Base-by-base conservation (phyloP, 2,888 invertebrate genomes). In the Mesodorylaimus sp. region DNA sequence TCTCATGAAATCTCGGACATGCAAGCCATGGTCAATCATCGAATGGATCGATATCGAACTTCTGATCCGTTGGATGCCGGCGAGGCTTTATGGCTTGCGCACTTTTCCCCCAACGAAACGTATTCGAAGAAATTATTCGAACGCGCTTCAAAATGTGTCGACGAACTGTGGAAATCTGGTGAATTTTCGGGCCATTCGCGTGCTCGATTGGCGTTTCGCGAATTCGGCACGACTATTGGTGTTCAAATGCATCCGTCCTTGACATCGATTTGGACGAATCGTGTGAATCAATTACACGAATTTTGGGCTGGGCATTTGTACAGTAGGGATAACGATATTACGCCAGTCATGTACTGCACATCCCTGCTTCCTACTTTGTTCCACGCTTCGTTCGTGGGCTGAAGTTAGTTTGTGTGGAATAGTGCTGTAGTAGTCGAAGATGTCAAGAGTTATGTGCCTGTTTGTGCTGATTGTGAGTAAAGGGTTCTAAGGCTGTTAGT, bases 1-100 rank as follows among this genome's bases (percentile, higher is more conserved):
- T 46, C 47, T 1, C 37, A 48, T 21, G 55, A 56, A 45, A 55
- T 53, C 16, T 46, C 26, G 1, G 53, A 55, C 19, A 48, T 56
- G 53, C 28, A 41, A 23, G 7, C 26, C 13, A 50, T 56, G 43
- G 46, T 56, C 27, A 45, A 52, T 25, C 26, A 38, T 13, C 29
- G 46, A 16, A 26, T 19, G 16, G 44, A 44, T 16, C 19, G 26
- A 16, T 46, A 51, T 39, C 21, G 27, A 3, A 50, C 49, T 2
- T 23, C 42, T 45, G 51, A 51, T 38, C 3, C 41, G 10, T 27
- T 51, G 45, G 51, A 48, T 37, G 47, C 47, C 19, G 51, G 51
- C 10, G 49, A 43, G 25, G 47, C 51, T 3, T 27, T 51, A 2
- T 51, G 51, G 51, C 43, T 51, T 13, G 10, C 43, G 2, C 25